A percentile compares a stretch with the other conserved stretches of the same genome.
Evolutionary conservation across 2,888 invertebrate species (phyloP).

Genomic region (Lasioglossum vierecki): DNA sequence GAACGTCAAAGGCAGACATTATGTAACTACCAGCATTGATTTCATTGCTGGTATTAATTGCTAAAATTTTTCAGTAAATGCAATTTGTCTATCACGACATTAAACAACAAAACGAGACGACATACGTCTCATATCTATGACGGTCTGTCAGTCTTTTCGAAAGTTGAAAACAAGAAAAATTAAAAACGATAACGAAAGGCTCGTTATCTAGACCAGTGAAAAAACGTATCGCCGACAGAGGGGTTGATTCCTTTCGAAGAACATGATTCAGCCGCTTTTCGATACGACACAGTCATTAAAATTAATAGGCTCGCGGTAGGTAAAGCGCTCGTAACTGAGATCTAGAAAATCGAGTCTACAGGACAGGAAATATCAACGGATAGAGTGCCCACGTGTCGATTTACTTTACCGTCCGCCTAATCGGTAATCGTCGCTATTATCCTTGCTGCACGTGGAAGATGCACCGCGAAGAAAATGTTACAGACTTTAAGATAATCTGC

Average conservation of each 20-base stretch:
- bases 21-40: too few relatives aligned
- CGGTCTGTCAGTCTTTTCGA: not conserved
- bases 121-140: not conserved
- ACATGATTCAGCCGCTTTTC: not conserved
- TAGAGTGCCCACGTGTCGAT: not conserved
- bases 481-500: not conserved
- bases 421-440: not conserved
- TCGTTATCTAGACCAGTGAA: not conserved
- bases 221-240: not conserved
- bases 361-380: not conserved
- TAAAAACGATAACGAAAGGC: not conserved
- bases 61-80: not conserved
- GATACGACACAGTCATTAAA: not conserved
- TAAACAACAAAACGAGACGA: not conserved
- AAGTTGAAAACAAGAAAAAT: not conserved
- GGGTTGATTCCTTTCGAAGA: not conserved
- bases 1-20: too few relatives aligned
- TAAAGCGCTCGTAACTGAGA: not conserved
- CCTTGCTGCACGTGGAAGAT: not conserved
- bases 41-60: not conserved
- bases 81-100: not conserved
- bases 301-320: slow-evolving; percentile 1
- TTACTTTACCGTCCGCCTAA: not conserved
- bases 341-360: not conserved
- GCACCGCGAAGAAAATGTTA: not conserved